Conservation (phyloP, 1,140 invertebrate genomes). For the Magallana ariakensis region DNA sequence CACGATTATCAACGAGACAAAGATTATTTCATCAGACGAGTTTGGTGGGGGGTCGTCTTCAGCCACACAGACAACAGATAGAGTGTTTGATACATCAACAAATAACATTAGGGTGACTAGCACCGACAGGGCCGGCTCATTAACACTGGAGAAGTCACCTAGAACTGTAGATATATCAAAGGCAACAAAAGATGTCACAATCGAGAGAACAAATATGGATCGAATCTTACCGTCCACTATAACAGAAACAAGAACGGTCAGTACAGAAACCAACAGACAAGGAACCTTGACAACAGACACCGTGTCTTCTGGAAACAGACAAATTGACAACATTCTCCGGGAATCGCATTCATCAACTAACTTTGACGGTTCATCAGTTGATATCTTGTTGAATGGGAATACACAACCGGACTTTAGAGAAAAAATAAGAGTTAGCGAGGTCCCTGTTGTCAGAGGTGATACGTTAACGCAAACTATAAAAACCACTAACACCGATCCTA, state of each 20-base stretch:
- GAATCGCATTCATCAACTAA: constrained; percentile 13
- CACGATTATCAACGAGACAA: constrained; percentile 36
- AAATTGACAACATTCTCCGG: not conserved
- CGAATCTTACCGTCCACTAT: not conserved
- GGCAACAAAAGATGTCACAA: not conserved
- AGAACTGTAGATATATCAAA: not conserved
- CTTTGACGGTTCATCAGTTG: not conserved
- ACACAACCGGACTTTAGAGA: not conserved
- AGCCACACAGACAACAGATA: not conserved
- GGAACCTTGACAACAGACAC: not conserved
- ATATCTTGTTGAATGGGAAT: constrained; percentile 8
- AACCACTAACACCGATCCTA: not conserved
- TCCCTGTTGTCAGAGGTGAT: not conserved
- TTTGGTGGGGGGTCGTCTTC: not conserved
- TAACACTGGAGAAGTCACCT: not conserved
- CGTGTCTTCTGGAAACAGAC: not conserved
- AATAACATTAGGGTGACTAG: not conserved
- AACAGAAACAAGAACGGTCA: not conserved
- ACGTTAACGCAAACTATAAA: not conserved
- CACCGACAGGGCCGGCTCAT: not conserved
- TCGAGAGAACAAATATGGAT: not conserved
- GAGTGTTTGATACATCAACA: not conserved
- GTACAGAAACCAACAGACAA: not conserved
- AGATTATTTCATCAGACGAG: constrained; percentile 1
- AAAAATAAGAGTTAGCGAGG: not conserved